These are phyloP conservation scores for Argyrosomus regius DNA, from an alignment of 2,797 vertebrate genomes.

Conservation along the genomic window DNA sequence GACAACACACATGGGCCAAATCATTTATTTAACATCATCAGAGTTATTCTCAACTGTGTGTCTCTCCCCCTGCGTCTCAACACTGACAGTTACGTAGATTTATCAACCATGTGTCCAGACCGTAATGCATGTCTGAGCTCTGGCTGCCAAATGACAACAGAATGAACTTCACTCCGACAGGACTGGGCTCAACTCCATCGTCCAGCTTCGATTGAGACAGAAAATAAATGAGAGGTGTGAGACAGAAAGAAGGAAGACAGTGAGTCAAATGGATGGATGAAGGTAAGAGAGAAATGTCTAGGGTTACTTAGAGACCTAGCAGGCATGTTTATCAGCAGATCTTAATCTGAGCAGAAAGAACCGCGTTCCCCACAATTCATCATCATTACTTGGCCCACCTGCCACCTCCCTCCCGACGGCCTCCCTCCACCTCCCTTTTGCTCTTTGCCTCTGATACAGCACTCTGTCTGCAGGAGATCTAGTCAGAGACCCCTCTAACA, in stretches of 20 bases:
- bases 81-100: slow-evolving; percentile 61
- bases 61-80: slow-evolving; percentile 11
- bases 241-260: slow-evolving; percentile 23
- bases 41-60: slow-evolving; percentile 39
- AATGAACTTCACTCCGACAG: slow-evolving; percentile 31
- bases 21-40: slow-evolving; percentile 42
- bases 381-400: slow-evolving; percentile 75
- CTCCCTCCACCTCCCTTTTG: slow-evolving; percentile 36
- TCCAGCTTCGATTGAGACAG: neutral
- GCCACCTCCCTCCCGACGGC: slow-evolving; percentile 57
- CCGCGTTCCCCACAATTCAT: slow-evolving; percentile 75
- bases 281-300: slow-evolving; percentile 60
- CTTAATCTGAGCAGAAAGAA: slow-evolving; percentile 83
- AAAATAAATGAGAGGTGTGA: slow-evolving; percentile 27
- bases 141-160: slow-evolving; percentile 65
- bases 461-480: slow-evolving; percentile 49
- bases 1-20: neutral
- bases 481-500: slow-evolving; percentile 28
- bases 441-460: slow-evolving; percentile 35
- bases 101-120: slow-evolving; percentile 52
- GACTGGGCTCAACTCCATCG: neutral
- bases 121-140: slow-evolving; percentile 46
- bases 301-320: slow-evolving; percentile 77
- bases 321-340: slow-evolving; percentile 85
- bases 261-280: slow-evolving; percentile 37